Evolutionary conservation across 2,113 vertebrate genomes (phyloP).

Genomic region (Cavia aperea): DNA sequence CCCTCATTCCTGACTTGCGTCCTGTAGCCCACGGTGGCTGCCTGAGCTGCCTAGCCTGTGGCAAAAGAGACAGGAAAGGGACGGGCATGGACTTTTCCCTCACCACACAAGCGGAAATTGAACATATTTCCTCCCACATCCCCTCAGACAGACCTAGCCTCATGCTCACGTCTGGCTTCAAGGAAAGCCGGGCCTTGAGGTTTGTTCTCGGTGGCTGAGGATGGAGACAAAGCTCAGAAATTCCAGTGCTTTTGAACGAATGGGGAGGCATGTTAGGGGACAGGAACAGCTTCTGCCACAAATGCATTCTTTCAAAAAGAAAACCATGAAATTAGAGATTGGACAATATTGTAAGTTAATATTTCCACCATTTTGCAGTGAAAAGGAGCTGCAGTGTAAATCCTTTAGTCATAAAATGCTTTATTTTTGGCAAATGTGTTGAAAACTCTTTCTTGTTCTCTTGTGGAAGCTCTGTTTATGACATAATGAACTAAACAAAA

Average conservation of each 20-base stretch:
- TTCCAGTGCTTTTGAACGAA: not conserved
- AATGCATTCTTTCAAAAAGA: not conserved
- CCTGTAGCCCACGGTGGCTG: not conserved
- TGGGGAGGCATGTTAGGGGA: not conserved
- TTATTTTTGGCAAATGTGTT: conserved; percentile 4
- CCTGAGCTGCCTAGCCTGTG: not conserved
- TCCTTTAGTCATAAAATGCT: not conserved
- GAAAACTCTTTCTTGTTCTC: not conserved
- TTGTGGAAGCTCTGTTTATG: not conserved
- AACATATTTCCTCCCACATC: not conserved
- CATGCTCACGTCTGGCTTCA: not conserved
- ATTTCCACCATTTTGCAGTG: not conserved
- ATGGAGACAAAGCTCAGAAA: not conserved
- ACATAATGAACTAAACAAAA: conserved; percentile 21
- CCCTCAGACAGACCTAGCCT: not conserved
- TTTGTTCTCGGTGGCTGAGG: not conserved
- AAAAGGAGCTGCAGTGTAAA: not conserved
- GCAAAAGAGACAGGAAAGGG: not conserved
- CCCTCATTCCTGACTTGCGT: not conserved
- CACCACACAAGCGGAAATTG: not conserved
- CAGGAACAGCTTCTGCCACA: not conserved
- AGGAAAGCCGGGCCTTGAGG: not conserved
- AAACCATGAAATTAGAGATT: not conserved
- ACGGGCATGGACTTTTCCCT: not conserved
- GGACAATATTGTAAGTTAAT: not conserved